Percentiles rank a stretch among this genome's conserved stretches.
These are phyloP conservation scores for Ascidia mentula DNA, from an alignment of 23 tunicate species.

Conservation along the genomic window DNA sequence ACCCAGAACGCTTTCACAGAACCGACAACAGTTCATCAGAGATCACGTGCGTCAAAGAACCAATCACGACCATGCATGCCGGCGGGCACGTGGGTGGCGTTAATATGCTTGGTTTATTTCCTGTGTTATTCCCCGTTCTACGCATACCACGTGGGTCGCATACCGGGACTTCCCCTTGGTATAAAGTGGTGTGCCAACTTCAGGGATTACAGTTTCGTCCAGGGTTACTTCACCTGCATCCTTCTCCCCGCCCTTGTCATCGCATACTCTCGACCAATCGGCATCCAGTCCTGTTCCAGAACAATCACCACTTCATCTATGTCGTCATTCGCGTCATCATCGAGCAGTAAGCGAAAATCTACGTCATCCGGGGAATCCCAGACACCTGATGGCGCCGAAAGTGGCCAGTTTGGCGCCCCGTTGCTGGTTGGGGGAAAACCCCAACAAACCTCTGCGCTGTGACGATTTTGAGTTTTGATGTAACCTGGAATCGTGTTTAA, in stretches of 20 bases:
- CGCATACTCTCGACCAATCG: conserved; percentile 20
- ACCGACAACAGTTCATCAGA: background rate
- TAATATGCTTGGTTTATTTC: background rate
- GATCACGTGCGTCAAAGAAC: background rate
- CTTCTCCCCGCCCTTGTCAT: conserved; percentile 15
- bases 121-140: background rate
- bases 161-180: conserved; percentile 8
- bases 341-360: conserved; percentile 1
- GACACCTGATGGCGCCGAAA: background rate
- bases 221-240: conserved; percentile 15
- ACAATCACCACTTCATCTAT: background rate
- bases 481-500: background rate
- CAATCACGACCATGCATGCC: background rate
- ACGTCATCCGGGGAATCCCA: background rate
- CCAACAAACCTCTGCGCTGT: background rate
- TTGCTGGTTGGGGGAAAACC: background rate
- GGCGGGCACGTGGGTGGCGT: background rate
- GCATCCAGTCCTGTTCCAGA: background rate
- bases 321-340: background rate
- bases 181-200: conserved; percentile 6
- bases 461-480: background rate
- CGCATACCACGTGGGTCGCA: background rate
- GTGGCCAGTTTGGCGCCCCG: background rate
- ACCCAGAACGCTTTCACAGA: background rate
- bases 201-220: conserved; percentile 20